A percentile compares a stretch with the other conserved stretches of the same genome.
Evolutionary conservation across 2,797 vertebrate species (phyloP).

Genomic region (Notamacropus eugenii): DNA sequence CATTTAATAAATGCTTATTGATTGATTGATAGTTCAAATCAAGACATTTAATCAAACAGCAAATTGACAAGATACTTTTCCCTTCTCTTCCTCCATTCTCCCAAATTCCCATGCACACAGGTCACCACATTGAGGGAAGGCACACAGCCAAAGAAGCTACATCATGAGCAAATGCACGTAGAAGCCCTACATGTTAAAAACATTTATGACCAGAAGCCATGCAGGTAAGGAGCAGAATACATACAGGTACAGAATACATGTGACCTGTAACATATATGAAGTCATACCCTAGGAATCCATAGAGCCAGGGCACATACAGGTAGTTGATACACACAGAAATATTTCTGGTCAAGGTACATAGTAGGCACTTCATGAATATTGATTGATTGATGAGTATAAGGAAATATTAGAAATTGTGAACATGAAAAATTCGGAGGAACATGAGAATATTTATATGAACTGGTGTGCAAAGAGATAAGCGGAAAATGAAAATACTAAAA

Average conservation of each 20-base stretch:
- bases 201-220: not conserved
- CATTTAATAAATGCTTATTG: not conserved
- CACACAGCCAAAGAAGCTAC: not conserved
- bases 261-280: not conserved
- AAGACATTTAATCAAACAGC: not conserved
- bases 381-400: conserved; percentile 28
- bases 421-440: no score
- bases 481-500: not conserved
- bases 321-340: not conserved
- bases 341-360: not conserved
- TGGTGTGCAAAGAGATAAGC: not conserved
- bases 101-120: not conserved
- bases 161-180: not conserved
- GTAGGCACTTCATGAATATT: conserved; percentile 7
- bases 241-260: not conserved
- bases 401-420: not conserved
- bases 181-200: not conserved
- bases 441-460: not conserved
- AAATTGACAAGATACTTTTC: not conserved
- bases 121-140: not conserved
- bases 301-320: not conserved
- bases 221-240: not conserved
- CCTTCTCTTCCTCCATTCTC: not conserved
- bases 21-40: not conserved
- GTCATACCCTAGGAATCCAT: not conserved